Evolutionary conservation across 2,888 invertebrate species (phyloP).

Genomic region (Pseudococcus longispinus): DNA sequence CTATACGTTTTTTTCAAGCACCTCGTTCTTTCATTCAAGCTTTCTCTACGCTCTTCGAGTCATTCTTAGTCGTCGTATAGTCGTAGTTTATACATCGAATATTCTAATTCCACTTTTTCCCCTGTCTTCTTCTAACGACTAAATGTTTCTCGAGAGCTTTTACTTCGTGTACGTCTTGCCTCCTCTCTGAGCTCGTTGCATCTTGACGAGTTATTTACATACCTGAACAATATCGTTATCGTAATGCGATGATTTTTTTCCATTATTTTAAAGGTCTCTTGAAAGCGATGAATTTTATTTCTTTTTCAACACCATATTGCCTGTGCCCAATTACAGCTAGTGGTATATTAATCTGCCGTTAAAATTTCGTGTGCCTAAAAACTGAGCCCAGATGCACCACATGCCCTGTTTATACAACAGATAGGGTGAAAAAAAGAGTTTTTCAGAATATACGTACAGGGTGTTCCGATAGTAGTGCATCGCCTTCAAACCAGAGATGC

Average conservation of each 20-base stretch:
- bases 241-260: background rate
- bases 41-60: background rate
- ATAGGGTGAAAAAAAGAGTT: background rate
- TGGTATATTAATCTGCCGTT: background rate
- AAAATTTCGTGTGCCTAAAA: background rate
- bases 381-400: background rate
- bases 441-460: background rate
- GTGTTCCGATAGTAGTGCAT: no score
- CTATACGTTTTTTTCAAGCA: background rate
- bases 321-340: background rate
- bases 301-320: background rate
- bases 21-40: background rate
- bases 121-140: background rate
- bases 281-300: background rate
- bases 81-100: background rate
- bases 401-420: background rate
- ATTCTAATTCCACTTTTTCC: background rate
- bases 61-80: background rate
- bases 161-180: background rate
- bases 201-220: background rate
- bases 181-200: background rate
- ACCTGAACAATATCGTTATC: constrained; percentile 1
- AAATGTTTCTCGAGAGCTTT: constrained; percentile 5
- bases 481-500: no score
- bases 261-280: background rate